Percentiles rank a stretch among this genome's conserved stretches.
phyloP scores from a whole-genome alignment of 2,888 invertebrate species.

The Calameuta filiformis region DNA sequence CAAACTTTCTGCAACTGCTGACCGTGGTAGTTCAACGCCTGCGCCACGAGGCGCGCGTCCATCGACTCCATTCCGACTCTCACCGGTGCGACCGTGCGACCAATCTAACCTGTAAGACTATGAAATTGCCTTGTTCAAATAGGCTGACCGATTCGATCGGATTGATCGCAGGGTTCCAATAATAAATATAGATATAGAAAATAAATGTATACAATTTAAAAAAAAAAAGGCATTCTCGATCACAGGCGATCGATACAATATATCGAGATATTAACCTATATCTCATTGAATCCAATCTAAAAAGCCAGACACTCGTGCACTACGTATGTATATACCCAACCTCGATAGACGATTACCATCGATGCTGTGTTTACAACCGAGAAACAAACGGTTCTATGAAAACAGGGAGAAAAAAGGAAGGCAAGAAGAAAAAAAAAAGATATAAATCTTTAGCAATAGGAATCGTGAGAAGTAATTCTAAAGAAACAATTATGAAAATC shows the following conservation, averaged over 20 bases:
- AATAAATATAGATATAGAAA: not conserved
- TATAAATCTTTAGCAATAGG: not conserved
- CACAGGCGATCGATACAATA: not conserved
- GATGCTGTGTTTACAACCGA: not conserved
- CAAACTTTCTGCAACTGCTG: slow-evolving; percentile 89
- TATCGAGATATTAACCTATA: not conserved
- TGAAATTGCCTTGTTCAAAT: slow-evolving; percentile 31
- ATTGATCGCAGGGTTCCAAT: not conserved
- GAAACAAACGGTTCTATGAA: not conserved
- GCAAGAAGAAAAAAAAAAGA: not conserved
- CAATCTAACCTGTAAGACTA: slow-evolving; percentile 54
- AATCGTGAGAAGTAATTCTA: not conserved
- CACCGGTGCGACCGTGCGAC: slow-evolving; percentile 31
- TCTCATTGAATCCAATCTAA: not conserved
- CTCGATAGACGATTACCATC: not conserved
- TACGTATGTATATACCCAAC: not conserved
- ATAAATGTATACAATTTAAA: not conserved
- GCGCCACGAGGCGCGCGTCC: slow-evolving; percentile 73
- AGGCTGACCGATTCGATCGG: slow-evolving; percentile 26
- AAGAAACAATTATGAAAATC: not conserved
- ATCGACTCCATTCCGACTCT: slow-evolving; percentile 66
- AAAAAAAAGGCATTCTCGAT: not conserved
- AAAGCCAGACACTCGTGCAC: not conserved
- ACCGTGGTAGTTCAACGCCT: slow-evolving; percentile 86
- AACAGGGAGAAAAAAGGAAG: not conserved